A percentile compares a stretch with the other conserved stretches of the same genome.
Evolutionary conservation across 2,113 vertebrate genomes (phyloP).

Genomic region (Gulo gulo): DNA sequence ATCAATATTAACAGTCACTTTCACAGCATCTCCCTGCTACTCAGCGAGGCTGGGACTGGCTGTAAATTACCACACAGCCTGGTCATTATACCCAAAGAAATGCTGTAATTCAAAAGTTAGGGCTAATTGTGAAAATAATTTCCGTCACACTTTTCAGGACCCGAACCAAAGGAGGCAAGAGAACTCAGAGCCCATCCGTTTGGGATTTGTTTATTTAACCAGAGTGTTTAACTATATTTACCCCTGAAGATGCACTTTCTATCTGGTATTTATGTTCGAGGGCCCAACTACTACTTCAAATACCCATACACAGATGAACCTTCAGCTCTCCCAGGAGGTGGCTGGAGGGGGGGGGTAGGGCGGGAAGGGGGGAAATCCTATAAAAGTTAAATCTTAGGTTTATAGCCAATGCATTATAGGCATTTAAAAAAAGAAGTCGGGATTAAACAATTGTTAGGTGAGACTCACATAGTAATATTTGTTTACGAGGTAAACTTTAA

Average conservation of each 20-base stretch:
- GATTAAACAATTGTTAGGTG: conserved; percentile 80
- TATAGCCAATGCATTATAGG: conserved; percentile 35
- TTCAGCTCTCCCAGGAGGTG: background rate
- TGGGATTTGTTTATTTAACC: background rate
- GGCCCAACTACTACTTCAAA: background rate
- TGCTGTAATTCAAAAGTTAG: conserved; percentile 70
- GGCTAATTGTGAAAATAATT: conserved; percentile 53
- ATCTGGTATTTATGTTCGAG: background rate
- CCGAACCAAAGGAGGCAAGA: background rate
- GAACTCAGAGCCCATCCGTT: background rate
- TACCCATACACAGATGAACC: background rate
- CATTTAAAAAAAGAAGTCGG: conserved; percentile 63
- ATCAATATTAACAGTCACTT: conserved; percentile 89
- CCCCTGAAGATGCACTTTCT: background rate
- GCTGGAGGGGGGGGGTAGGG: background rate
- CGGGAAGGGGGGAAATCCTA: background rate
- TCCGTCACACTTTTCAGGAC: conserved; percentile 7
- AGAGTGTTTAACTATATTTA: background rate
- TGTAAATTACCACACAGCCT: conserved; percentile 73
- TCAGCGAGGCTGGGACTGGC: conserved; percentile 80
- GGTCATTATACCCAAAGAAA: conserved; percentile 41
- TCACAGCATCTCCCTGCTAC: conserved; percentile 81
- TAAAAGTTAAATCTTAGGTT: conserved; percentile 69
- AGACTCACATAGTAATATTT: conserved; percentile 76
- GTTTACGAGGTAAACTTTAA: conserved; percentile 83